Evolutionary conservation across 2,888 invertebrate genomes (phyloP).

Genomic region (Drosophila prolongata): DNA sequence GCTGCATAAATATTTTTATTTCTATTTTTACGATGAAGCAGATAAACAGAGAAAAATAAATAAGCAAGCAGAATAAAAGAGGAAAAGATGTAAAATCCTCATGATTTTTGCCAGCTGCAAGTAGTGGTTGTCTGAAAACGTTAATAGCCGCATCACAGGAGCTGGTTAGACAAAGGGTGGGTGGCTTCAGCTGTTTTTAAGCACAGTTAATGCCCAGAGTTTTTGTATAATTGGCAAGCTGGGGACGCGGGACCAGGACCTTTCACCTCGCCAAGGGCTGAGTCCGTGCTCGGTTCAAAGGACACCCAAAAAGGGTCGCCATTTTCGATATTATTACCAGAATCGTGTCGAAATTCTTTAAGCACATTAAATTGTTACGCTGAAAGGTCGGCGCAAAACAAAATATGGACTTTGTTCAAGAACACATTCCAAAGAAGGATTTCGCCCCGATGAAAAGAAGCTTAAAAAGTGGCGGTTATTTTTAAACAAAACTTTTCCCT

Average conservation of each 20-base stretch:
- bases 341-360: conserved; percentile 63
- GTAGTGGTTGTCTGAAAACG: conserved; percentile 56
- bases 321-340: conserved; percentile 49
- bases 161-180: conserved; percentile 32
- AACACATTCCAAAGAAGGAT: conserved; percentile 15
- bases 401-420: neutral
- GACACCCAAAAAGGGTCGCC: conserved; percentile 54
- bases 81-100: conserved; percentile 11
- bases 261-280: conserved; percentile 24
- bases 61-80: conserved; percentile 10
- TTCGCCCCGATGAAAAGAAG: conserved; percentile 11
- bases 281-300: conserved; percentile 29
- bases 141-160: conserved; percentile 55
- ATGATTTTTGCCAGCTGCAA: conserved; percentile 63
- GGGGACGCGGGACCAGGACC: conserved; percentile 3
- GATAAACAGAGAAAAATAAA: conserved; percentile 35
- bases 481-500: neutral
- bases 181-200: conserved; percentile 44
- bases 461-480: conserved; percentile 3
- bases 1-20: conserved; percentile 76
- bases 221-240: conserved; percentile 57
- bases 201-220: conserved; percentile 52
- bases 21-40: conserved; percentile 66
- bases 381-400: conserved; percentile 7
- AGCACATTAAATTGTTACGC: conserved; percentile 52